Evolutionary conservation across 35 echinoderm and acorn worm species (phyloP).

Genomic region (Ptychodera flava): DNA sequence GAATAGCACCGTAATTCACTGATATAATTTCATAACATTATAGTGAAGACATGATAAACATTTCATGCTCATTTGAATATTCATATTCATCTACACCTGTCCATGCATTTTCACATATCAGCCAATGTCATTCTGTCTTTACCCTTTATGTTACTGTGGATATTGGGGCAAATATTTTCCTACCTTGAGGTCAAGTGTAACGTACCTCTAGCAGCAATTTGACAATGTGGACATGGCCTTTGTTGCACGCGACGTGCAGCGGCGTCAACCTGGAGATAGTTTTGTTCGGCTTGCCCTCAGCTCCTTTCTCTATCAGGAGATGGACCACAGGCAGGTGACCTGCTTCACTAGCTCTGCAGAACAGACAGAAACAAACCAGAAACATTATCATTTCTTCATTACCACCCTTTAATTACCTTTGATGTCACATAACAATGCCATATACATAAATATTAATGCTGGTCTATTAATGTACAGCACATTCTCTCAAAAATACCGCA

Average conservation of each 20-base stretch:
- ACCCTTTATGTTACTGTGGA: too few species aligned
- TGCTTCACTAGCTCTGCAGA: slow-evolving; percentile 41
- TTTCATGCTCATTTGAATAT: too few species aligned
- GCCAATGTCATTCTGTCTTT: too few species aligned
- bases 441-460: not conserved
- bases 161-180: too few species aligned
- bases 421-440: not conserved
- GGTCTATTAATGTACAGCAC: not conserved
- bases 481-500: not conserved
- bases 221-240: slow-evolving; percentile 54
- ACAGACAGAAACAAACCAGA: slow-evolving; percentile 5
- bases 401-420: not conserved
- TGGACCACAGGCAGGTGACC: slow-evolving; percentile 69
- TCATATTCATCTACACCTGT: too few species aligned
- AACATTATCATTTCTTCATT: not conserved
- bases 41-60: too few species aligned
- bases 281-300: slow-evolving; percentile 63
- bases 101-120: too few species aligned
- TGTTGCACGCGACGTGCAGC: slow-evolving; percentile 69
- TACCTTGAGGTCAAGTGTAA: not conserved
- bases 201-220: slow-evolving; percentile 67
- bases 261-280: slow-evolving; percentile 62
- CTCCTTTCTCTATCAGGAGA: slow-evolving; percentile 56
- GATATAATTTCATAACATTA: too few species aligned
- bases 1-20: too few species aligned